Percentiles rank a stretch among this genome's conserved stretches.
phyloP scores from a whole-genome alignment of 2,113 vertebrate genomes.

The Cyanistes caeruleus region DNA sequence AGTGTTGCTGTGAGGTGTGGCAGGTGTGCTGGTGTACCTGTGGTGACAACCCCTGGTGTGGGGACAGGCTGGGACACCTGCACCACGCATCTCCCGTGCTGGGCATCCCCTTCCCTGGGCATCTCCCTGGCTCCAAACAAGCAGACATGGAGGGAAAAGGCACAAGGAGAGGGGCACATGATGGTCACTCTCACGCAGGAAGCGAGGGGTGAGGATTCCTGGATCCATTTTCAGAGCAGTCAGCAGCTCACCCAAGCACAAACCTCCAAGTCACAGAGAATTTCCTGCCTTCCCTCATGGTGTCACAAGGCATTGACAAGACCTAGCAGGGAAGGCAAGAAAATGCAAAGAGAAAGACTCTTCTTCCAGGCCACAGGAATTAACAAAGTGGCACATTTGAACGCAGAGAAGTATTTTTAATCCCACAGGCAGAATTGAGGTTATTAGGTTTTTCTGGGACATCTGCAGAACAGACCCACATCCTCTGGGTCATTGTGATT shows the following conservation, averaged over 20 bases:
- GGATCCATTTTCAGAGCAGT: neutral
- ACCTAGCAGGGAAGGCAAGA: neutral
- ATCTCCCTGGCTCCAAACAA: neutral
- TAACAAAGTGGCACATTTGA: slow-evolving; percentile 33
- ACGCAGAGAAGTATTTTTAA: neutral
- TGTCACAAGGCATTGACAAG: neutral
- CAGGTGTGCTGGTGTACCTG: neutral
- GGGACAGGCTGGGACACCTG: neutral
- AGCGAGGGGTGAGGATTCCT: neutral
- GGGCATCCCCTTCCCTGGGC: neutral
- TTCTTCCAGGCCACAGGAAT: neutral
- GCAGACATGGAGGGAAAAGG: neutral
- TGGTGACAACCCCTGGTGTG: accelerated
- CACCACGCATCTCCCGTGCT: accelerated
- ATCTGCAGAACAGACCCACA: slow-evolving; percentile 18
- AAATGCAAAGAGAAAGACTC: slow-evolving; percentile 19
- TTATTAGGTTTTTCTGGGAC: slow-evolving; percentile 61
- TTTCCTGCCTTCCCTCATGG: neutral
- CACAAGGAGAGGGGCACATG: neutral
- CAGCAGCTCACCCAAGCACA: neutral
- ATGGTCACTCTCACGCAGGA: accelerated
- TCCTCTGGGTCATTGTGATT: neutral
- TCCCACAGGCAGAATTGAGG: neutral
- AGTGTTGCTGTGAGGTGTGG: neutral
- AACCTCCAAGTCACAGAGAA: neutral